A percentile compares a stretch with the other conserved stretches of the same genome.
phyloP scores from a whole-genome alignment of 2,797 vertebrate species.

The Bovichtus diacanthus region DNA sequence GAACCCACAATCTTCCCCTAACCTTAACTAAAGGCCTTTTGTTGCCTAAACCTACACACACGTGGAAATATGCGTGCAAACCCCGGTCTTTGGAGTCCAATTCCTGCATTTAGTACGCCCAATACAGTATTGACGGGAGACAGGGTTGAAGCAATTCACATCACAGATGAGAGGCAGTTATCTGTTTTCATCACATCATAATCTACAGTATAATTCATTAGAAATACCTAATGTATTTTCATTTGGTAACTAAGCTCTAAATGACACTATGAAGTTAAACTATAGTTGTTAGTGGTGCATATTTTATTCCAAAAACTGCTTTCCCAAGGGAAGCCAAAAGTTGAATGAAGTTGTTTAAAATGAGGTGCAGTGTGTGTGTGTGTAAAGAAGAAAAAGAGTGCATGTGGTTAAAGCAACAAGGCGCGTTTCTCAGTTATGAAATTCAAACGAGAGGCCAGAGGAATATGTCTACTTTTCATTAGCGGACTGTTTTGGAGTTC shows the following conservation, averaged over 20 bases:
- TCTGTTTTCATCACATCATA: not conserved
- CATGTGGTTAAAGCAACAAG: slow-evolving; percentile 44
- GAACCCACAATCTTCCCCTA: not conserved
- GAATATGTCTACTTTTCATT: slow-evolving; percentile 77
- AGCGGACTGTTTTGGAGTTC: slow-evolving; percentile 63
- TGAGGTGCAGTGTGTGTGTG: slow-evolving; percentile 6
- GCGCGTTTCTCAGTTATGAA: slow-evolving; percentile 57
- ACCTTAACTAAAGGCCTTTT: not conserved
- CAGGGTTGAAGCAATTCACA: not conserved
- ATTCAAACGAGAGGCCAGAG: slow-evolving; percentile 63
- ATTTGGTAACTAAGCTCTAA: slow-evolving; percentile 16
- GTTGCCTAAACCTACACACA: not conserved
- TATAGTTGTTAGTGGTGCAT: not conserved
- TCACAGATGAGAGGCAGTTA: not conserved
- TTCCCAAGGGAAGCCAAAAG: slow-evolving; percentile 12
- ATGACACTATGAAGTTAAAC: slow-evolving; percentile 18
- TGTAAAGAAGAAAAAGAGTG: not conserved
- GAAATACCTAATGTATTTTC: not conserved
- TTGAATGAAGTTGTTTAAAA: slow-evolving; percentile 27
- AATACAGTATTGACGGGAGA: not conserved
- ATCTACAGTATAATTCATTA: not conserved
- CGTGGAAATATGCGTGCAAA: not conserved
- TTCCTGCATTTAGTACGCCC: not conserved
- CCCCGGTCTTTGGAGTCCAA: not conserved
- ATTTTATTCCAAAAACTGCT: slow-evolving; percentile 17